Base-by-base conservation (phyloP, 1,140 invertebrate genomes). In the Saxidomus purpurata region DNA sequence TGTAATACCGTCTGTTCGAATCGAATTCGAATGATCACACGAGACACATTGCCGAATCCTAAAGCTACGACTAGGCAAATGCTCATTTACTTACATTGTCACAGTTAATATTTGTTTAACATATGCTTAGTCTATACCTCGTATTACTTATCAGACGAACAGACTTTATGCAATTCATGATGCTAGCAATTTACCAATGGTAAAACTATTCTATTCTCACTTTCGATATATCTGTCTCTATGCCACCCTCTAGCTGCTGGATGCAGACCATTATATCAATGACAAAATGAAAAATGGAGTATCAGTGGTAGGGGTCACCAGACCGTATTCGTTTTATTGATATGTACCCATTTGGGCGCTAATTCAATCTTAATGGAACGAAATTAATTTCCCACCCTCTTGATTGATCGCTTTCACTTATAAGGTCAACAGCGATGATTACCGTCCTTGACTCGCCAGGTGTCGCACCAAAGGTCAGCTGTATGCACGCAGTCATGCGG, bases 321-420 rank as follows among this genome's bases (percentile, higher is more conserved):
- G 86, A 49, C 40, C 28, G 36, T 88, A 88, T 88, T 79, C 74
- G 76, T 88, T 81, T 71, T 47, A 80, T 59, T 88, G 76, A 88
- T 88, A 88, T 88, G 86, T 61, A 88, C 76, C 86, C 86, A 88
- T 80, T 88, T 81, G 71, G 86, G 63, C 74, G n/a, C 86, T 88
- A 88, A 88, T 88, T 88, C 86, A 88, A 88, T 88, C 86, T 88
- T 88, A 88, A 88, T 88, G 86, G 86, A 88, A 63, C 86, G 86
- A 88, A 88, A 88, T 88, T 88, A 88, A 88, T 88, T 88, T 88
- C 77, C 86, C 77, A 71, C 77, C 86, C 61, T 28, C 9, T 49
- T 88, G 86, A 88, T 88, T 88, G 86, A 88, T 88, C 74, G 71
- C 28, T 81, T 63, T 88, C 86, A 40, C 86, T 81, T 43, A 81